Evolutionary conservation across 2,113 vertebrate species (phyloP).

Genomic region (Leptocoma aspasia): DNA sequence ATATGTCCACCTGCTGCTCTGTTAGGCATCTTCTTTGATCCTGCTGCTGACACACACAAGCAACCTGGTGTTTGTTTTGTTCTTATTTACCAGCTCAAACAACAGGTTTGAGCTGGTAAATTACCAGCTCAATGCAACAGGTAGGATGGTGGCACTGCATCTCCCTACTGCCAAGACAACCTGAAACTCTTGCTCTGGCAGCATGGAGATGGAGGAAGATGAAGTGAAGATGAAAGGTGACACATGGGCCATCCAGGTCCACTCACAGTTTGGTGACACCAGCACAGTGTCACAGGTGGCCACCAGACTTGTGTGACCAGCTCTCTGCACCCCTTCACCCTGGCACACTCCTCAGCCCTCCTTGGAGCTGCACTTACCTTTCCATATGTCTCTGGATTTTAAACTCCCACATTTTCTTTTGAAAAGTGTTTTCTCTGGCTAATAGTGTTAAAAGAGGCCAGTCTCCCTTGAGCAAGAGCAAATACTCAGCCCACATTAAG

Average conservation of each 20-base stretch:
- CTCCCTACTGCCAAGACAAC: neutral
- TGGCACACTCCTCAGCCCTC: neutral
- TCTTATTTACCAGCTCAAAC: neutral
- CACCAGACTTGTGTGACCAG: neutral
- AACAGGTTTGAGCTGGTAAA: too few species aligned
- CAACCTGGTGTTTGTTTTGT: neutral
- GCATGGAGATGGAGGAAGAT: neutral
- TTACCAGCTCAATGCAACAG: neutral
- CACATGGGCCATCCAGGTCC: neutral
- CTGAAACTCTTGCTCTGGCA: neutral
- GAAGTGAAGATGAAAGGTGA: neutral
- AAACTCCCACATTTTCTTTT: neutral
- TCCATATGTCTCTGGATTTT: neutral
- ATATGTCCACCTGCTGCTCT: conserved; percentile 10
- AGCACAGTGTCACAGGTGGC: accelerated
- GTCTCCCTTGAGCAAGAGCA: neutral
- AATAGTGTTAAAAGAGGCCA: neutral
- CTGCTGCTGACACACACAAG: neutral
- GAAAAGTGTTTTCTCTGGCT: neutral
- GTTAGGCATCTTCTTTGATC: neutral
- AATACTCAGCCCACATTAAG: neutral
- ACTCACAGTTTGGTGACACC: neutral
- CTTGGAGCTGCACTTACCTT: neutral
- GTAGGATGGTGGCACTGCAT: neutral
- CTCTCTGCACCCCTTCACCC: neutral